phyloP scores from a whole-genome alignment of 2,797 vertebrate genomes.

The Alectoris magna region DNA sequence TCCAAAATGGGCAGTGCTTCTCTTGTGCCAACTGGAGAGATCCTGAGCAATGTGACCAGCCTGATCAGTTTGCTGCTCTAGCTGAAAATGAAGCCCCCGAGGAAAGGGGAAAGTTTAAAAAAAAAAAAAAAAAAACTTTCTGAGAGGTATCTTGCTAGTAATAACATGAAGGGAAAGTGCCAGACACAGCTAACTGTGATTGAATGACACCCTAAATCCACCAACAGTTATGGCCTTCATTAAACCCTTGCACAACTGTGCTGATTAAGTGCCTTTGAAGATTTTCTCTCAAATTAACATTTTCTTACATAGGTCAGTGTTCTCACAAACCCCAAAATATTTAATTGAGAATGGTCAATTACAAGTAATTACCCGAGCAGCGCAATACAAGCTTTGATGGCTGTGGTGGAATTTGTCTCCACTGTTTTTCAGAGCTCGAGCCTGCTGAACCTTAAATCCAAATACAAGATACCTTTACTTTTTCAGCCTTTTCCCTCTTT shows the following conservation, averaged over 20 bases:
- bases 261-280: background rate
- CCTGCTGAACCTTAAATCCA: background rate
- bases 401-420: background rate
- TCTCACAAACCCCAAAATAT: background rate
- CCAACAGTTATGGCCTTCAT: background rate
- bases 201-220: background rate
- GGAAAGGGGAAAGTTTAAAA: background rate
- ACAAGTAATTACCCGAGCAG: background rate
- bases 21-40: background rate
- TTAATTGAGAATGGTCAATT: background rate
- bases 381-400: background rate
- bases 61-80: background rate
- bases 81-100: background rate
- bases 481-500: background rate
- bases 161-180: background rate
- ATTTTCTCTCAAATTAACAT: background rate
- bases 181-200: background rate
- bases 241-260: background rate
- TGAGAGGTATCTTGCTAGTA: background rate
- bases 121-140: background rate
- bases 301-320: background rate
- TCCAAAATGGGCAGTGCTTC: background rate
- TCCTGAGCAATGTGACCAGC: accelerated
- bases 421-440: background rate
- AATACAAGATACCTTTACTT: background rate